Evolutionary conservation across 2,797 vertebrate species (phyloP).

Genomic region (Myotis vivesi): DNA sequence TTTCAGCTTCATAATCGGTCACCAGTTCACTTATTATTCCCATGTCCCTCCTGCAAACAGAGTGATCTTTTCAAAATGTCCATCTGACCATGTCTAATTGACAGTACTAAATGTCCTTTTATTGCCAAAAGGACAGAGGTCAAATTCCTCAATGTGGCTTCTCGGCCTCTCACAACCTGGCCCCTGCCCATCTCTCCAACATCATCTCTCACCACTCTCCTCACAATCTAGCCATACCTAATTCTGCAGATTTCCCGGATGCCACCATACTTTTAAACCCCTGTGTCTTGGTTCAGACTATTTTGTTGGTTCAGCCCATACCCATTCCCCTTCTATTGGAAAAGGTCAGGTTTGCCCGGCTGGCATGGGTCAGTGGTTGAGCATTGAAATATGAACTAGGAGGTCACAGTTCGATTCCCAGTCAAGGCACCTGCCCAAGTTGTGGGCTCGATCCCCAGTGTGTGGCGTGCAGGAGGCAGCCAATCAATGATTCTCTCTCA

Average conservation of each 20-base stretch:
- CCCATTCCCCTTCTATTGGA: not conserved
- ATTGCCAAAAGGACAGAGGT: not conserved
- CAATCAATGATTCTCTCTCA: no score
- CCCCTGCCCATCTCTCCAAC: not conserved
- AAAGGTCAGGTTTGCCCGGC: not conserved
- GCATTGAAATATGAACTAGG: no score
- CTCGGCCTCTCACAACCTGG: not conserved
- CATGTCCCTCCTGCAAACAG: not conserved
- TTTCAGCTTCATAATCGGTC: not conserved
- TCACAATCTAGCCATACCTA: not conserved
- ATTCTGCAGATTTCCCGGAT: not conserved
- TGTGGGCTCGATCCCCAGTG: no score
- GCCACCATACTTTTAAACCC: not conserved
- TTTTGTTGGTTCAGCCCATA: not conserved
- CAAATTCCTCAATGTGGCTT: not conserved
- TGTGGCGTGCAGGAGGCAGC: no score
- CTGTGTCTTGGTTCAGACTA: not conserved
- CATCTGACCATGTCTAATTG: not conserved
- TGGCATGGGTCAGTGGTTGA: no score
- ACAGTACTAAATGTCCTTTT: not conserved
- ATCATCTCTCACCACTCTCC: not conserved
- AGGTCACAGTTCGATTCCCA: no score
- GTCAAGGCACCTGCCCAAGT: no score
- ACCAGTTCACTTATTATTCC: not conserved
- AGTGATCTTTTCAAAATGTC: not conserved